Percentiles rank a stretch among this genome's conserved stretches.
phyloP scores from a whole-genome alignment of 2,888 invertebrate genomes.

The Phortica okadai region DNA sequence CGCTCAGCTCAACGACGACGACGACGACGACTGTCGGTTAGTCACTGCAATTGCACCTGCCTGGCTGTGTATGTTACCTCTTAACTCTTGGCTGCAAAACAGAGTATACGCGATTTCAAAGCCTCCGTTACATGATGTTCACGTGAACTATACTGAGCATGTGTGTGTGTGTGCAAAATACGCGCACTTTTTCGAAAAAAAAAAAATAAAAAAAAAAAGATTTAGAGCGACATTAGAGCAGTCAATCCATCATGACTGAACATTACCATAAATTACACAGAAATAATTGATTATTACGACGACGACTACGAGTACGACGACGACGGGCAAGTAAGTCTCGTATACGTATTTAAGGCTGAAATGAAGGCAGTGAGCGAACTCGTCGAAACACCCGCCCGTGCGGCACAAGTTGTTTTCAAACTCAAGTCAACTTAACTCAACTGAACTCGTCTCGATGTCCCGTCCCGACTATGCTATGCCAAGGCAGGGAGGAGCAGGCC shows the following conservation, averaged over 20 bases:
- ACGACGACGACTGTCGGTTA: conserved; percentile 25
- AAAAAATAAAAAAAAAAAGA: conserved; percentile 61
- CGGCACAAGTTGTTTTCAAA: not conserved
- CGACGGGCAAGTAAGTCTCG: not conserved
- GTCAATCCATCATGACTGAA: conserved; percentile 77
- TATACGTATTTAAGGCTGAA: not conserved
- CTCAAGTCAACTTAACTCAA: not conserved
- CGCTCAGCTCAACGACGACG: not conserved
- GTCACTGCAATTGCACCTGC: conserved; percentile 64
- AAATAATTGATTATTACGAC: conserved; percentile 77
- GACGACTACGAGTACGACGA: conserved; percentile 48
- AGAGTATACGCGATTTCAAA: conserved; percentile 39
- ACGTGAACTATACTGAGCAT: conserved; percentile 22
- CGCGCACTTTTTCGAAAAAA: conserved; percentile 43
- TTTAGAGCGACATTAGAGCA: conserved; percentile 77
- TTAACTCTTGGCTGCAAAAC: conserved; percentile 36
- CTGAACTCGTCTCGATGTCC: not conserved
- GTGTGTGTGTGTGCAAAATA: conserved; percentile 36
- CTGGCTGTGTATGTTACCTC: conserved; percentile 42
- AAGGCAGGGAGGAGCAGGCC: conserved; percentile 19
- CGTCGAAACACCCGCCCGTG: not conserved
- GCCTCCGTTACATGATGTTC: conserved; percentile 36
- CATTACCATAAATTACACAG: conserved; percentile 77
- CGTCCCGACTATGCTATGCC: not conserved
- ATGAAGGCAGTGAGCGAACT: not conserved